Evolutionary conservation across 2,888 invertebrate species (phyloP), one percentile per base, ranked within the genome.

Genomic region (Lycia hirtaria): DNA sequence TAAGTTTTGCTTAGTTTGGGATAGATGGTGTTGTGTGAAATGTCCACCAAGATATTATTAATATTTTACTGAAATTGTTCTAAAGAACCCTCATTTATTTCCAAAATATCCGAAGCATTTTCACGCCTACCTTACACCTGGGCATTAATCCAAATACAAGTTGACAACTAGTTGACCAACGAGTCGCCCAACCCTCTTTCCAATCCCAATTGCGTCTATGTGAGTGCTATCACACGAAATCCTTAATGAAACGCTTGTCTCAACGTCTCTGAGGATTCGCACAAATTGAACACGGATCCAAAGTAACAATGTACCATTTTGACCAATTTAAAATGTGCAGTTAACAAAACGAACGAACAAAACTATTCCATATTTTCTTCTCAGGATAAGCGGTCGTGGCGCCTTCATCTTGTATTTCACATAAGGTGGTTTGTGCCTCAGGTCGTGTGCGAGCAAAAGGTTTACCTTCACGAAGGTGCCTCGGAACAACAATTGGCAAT

Each of bases 161-260:
- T n/a, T n/a, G n/a, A n/a, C n/a, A n/a, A n/a, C n/a, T n/a, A n/a
- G n/a, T n/a, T n/a, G n/a, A n/a, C n/a, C n/a, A n/a, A n/a, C n/a
- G n/a, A n/a, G n/a, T n/a, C 26, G 7, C 9, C 1, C 14, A n/a
- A 6, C 6, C 12, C 32, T 2, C 14, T 14, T 14, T 2, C 32
- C 3, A 7, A n/a, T 38, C 20, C 22, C 38, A 12, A 38, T 20
- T 12, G 6, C 12, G 3, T 10, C 6, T n/a, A 38, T 3, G 38
- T 22, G 38, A 15, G 15, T 26, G 22, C 26, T 33, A 26, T 56
- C 53, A 60, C 62, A 56, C 62, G 64, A 61, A 56, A 67, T 62
- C 54, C 52, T 56, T 69, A 69, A 71, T 71, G 68, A 68, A 67
- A 65, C 62, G 64, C 62, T 56, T 62, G 55, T 64, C 56, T 60